Base-by-base conservation (phyloP, 1,140 invertebrate species). In the Gryllus bimaculatus region DNA sequence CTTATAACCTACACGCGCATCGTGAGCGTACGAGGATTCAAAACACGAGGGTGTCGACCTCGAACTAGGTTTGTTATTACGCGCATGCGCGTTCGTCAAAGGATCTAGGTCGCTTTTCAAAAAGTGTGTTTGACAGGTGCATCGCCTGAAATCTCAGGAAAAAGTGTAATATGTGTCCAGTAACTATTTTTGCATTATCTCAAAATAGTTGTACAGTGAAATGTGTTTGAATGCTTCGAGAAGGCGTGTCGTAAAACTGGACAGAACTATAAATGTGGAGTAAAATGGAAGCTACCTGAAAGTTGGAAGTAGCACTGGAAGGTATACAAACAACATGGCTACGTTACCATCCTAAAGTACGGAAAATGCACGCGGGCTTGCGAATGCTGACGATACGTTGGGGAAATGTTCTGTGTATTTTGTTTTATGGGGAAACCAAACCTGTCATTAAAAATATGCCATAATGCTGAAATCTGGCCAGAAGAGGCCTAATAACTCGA, bases 401-500 rank as follows among this genome's bases (percentile, higher is more conserved):
- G 73, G 48, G 74, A 47, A 18, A 47, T 75, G 39, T 54, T 66
- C 26, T n/a, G 73, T 73, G 8, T 74, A 20, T 74, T 76, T 79
- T 81, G 8, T 66, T 78, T 75, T 77, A 78, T 77, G 75, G 79
- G 78, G 78, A 78, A 48, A 78, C 73, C 13, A 76, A 81, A 21
- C 78, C 76, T 39, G 47, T 79, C 8, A 47, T 74, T 18, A 49
- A 83, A 80, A 83, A 77, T 82, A 83, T 83, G 83, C 82, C 82
- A 84, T 83, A 83, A 84, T 84, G 83, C 82, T 82, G 82, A 84
- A 83, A 81, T 75, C 81, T 83, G 83, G 83, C 83, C 83, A 83
- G 78, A 83, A 82, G 79, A 83, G 83, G 83, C 83, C 83, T 81
- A 84, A 76, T 79, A 82, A 80, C 66, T 13, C 54, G 54, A 81